Conservation (phyloP, 2,113 vertebrate species). For the Thunnus thynnus region DNA sequence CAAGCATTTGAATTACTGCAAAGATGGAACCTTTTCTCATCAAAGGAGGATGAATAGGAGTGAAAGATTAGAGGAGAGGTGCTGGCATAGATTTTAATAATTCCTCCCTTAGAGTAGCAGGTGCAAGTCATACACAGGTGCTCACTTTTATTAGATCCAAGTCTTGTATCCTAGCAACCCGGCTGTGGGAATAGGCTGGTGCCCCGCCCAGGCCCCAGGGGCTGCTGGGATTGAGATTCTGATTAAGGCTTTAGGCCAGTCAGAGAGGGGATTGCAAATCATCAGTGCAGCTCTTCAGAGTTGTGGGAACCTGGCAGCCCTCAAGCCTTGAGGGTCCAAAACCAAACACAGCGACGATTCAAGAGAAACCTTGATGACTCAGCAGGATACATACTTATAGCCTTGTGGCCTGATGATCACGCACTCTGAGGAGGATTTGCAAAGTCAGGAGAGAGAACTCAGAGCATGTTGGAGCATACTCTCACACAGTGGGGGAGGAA, state of each 20-base stretch:
- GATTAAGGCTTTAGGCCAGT: constrained; percentile 70
- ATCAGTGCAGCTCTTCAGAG: constrained; percentile 70
- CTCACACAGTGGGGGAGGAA: constrained; percentile 38
- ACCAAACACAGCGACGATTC: constrained; percentile 46
- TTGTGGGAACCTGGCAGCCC: constrained; percentile 71
- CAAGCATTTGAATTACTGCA: constrained; percentile 49
- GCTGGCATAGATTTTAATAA: constrained; percentile 65
- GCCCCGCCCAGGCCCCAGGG: constrained; percentile 64
- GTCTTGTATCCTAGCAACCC: constrained; percentile 75
- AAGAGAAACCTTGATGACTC: constrained; percentile 77
- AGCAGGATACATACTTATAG: constrained; percentile 45
- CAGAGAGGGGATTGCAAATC: constrained; percentile 69
- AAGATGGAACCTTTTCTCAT: constrained; percentile 35
- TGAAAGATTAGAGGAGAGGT: constrained; percentile 57
- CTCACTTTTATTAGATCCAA: constrained; percentile 70
- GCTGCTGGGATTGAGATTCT: constrained; percentile 73
- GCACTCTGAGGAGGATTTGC: constrained; percentile 50
- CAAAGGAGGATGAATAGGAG: too few relatives aligned
- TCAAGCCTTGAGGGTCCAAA: constrained; percentile 59
- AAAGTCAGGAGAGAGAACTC: constrained; percentile 47
- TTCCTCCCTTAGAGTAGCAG: constrained; percentile 61
- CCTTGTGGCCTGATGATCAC: constrained; percentile 35
- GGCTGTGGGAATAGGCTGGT: constrained; percentile 60
- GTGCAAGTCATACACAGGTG: constrained; percentile 76
- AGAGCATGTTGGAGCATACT: constrained; percentile 50